phyloP scores from a whole-genome alignment of 2,797 vertebrate species.

The Cyclura pinguis region DNA sequence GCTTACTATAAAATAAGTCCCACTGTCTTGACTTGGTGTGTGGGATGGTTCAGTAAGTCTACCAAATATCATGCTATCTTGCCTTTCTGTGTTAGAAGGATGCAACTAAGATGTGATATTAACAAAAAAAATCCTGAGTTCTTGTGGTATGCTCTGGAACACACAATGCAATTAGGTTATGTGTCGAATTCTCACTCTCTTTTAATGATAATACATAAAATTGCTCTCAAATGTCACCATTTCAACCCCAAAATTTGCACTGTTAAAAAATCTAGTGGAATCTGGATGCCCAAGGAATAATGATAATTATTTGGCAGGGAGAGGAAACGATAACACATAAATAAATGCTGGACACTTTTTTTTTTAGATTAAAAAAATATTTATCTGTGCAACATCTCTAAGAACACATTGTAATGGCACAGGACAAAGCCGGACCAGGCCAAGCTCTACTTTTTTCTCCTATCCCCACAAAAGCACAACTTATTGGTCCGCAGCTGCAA shows the following conservation, averaged over 20 bases:
- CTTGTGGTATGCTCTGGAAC: not conserved
- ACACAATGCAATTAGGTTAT: not conserved
- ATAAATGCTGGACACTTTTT: too few species aligned
- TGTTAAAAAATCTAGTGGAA: constrained; percentile 21
- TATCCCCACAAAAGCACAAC: too few species aligned
- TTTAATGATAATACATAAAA: constrained; percentile 51
- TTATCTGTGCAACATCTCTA: not conserved
- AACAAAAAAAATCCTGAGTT: constrained; percentile 12
- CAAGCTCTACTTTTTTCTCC: too few species aligned
- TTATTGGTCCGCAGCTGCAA: too few species aligned
- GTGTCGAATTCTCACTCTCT: not conserved
- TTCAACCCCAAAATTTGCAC: constrained; percentile 25
- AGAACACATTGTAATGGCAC: not conserved
- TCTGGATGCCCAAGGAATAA: not conserved
- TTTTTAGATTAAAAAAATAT: too few species aligned
- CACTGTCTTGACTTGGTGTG: not conserved
- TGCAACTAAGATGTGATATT: constrained; percentile 22
- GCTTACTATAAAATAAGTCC: not conserved
- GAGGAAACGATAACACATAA: not conserved
- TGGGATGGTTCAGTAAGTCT: not conserved
- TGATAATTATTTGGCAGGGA: constrained; percentile 37
- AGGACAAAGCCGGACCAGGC: too few species aligned
- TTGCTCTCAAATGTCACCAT: constrained; percentile 26
- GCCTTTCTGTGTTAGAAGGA: constrained; percentile 24
- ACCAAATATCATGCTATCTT: constrained; percentile 34